These are phyloP conservation scores for Noctuana brunneofusca DNA, from an alignment of 2,888 invertebrate species.

Conservation along the genomic window DNA sequence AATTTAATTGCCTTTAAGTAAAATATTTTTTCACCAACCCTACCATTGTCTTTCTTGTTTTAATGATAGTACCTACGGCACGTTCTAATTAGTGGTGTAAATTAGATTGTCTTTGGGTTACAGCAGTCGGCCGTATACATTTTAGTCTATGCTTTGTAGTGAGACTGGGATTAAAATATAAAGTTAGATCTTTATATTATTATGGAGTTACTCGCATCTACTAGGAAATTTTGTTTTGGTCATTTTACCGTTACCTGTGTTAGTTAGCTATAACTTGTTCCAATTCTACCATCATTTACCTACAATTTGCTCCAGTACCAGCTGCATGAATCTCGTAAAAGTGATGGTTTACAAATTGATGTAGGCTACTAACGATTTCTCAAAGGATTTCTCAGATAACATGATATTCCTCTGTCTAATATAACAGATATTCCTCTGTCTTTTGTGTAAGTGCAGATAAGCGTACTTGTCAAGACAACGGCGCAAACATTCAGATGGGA, in stretches of 20 bases:
- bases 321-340: not conserved
- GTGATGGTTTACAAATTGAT: not conserved
- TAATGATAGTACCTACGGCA: conserved; percentile 51
- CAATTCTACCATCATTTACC: too few species aligned
- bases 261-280: too few species aligned
- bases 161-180: not conserved
- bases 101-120: conserved; percentile 30
- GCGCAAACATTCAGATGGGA: conserved; percentile 52
- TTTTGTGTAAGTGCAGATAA: conserved; percentile 30
- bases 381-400: conserved; percentile 20
- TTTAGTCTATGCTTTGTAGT: not conserved
- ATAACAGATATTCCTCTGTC: conserved; percentile 2
- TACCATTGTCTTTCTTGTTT: conserved; percentile 54
- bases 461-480: conserved; percentile 33
- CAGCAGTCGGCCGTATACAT: conserved; percentile 3
- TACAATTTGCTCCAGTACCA: too few species aligned
- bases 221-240: too few species aligned
- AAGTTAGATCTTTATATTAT: not conserved
- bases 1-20: too few species aligned
- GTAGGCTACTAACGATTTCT: conserved; percentile 10
- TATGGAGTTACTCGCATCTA: too few species aligned
- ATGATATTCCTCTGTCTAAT: conserved; percentile 9
- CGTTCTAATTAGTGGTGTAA: conserved; percentile 39
- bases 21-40: too few species aligned
- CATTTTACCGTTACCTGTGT: too few species aligned